A percentile compares a stretch with the other conserved stretches of the same genome.
Evolutionary conservation across 2,113 vertebrate genomes (phyloP).

Genomic region (Muscicapa adusta): DNA sequence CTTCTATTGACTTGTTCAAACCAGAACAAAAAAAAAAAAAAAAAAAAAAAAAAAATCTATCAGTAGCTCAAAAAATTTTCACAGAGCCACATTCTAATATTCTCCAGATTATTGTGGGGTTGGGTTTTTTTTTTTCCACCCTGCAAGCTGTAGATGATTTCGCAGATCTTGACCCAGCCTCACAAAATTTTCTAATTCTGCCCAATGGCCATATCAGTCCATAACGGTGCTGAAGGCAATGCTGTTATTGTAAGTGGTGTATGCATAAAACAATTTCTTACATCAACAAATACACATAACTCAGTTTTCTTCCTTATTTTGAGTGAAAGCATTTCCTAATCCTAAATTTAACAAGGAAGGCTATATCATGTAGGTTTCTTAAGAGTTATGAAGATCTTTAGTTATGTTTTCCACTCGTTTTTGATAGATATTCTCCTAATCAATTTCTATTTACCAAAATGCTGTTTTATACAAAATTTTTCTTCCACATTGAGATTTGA

Average conservation of each 20-base stretch:
- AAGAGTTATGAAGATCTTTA: neutral
- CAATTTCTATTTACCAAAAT: neutral
- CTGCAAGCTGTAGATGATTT: neutral
- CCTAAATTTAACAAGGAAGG: neutral
- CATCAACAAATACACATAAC: neutral
- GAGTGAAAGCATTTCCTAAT: neutral
- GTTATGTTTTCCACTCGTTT: neutral
- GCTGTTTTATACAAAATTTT: neutral
- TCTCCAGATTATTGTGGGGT: neutral
- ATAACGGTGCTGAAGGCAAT: neutral
- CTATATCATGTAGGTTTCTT: neutral
- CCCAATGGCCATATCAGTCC: neutral
- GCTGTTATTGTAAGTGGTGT: neutral
- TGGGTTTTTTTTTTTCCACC: neutral
- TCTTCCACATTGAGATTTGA: neutral
- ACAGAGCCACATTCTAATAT: neutral
- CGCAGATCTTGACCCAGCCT: neutral
- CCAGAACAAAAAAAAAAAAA: neutral
- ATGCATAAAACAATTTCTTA: neutral
- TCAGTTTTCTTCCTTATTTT: neutral
- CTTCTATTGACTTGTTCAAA: neutral
- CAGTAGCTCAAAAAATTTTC: neutral
- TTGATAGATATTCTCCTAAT: neutral
- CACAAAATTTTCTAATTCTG: neutral
- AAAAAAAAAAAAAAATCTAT: neutral